Base-by-base conservation (phyloP, 2,888 invertebrate species). In the Sesamia inferens region DNA sequence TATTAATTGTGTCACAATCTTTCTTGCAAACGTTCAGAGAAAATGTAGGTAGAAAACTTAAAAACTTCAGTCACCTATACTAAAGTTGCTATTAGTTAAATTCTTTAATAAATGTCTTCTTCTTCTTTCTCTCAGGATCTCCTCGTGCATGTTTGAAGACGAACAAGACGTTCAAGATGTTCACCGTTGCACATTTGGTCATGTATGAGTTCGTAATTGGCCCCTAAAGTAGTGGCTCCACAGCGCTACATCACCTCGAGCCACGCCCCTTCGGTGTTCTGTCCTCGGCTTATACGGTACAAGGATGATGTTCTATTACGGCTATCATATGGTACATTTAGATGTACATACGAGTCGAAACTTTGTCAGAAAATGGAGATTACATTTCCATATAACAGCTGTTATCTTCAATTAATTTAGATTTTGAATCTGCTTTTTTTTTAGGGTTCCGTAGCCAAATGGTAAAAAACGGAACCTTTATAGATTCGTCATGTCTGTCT, bases 191-290 rank as follows among this genome's bases (percentile, higher is more conserved):
- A 85, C 87, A 86, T 88, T 85, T 73, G 75, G 73, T 58, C 76
- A 59, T 85, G 86, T 85, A 76, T 76, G 71, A 80, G 70, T 71
- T 69, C 71, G 82, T 90, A 88, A 89, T 88, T 85, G 88, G 78
- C 74, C 76, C 68, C 81, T 85, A 83, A 88, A 89, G 85, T 80
- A 83, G 83, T 75, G 82, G 76, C 74, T 84, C 85, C 82, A 85
- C 68, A 75, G 39, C 64, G 82, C 71, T 84, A 90, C 90, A 90
- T 88, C 88, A 91, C 90, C 91, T 89, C 85, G 14, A 47, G 81
- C 79, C 88, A 85, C 92, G 91, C 92, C 92, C 83, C 83, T 91
- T 90, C 79, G 88, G 65, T 91, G 91, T 91, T 86, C 81, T 71
- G 82, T 77, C 72, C 71, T 71, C 71, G 63, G 81, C 82, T 78